Percentiles rank a stretch among this genome's conserved stretches.
These are phyloP conservation scores for Armadillidium nasatum DNA, from an alignment of 1,140 invertebrate species.

Conservation along the genomic window DNA sequence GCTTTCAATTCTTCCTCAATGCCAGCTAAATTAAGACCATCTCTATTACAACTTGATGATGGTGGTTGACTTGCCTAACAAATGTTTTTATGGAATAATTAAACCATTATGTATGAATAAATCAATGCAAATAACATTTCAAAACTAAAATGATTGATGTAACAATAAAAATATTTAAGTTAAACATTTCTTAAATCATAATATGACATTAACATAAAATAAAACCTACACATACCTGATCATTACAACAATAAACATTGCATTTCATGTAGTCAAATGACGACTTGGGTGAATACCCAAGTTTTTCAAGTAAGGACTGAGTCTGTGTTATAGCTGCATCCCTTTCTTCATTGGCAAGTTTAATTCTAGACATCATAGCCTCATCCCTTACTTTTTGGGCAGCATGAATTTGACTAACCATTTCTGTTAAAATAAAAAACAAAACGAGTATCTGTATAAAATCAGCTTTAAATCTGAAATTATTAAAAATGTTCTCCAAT, in stretches of 20 bases:
- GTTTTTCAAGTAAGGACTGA: background rate
- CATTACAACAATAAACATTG: background rate
- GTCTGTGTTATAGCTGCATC: constrained; percentile 17
- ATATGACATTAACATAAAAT: too few relatives aligned
- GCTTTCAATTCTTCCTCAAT: background rate
- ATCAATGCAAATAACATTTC: too few relatives aligned
- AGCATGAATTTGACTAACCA: constrained; percentile 25
- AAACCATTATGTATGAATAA: too few relatives aligned
- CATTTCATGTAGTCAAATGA: background rate
- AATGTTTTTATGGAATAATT: too few relatives aligned
- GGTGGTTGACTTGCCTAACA: background rate
- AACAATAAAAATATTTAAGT: too few relatives aligned
- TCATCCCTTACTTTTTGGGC: constrained; percentile 28
- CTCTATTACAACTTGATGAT: background rate
- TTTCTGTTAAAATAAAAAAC: constrained; percentile 1
- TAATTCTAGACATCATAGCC: constrained; percentile 26
- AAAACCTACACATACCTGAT: background rate
- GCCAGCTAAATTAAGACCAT: background rate
- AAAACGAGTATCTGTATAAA: too few relatives aligned
- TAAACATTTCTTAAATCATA: too few relatives aligned
- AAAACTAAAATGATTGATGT: too few relatives aligned
- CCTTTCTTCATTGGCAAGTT: constrained; percentile 27
- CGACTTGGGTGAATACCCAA: background rate
- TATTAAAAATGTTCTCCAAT: too few relatives aligned
- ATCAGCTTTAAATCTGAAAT: too few relatives aligned